These are phyloP conservation scores for Porites evermanni DNA, from an alignment of 92 coral and sea anemone species.

Conservation along the genomic window DNA sequence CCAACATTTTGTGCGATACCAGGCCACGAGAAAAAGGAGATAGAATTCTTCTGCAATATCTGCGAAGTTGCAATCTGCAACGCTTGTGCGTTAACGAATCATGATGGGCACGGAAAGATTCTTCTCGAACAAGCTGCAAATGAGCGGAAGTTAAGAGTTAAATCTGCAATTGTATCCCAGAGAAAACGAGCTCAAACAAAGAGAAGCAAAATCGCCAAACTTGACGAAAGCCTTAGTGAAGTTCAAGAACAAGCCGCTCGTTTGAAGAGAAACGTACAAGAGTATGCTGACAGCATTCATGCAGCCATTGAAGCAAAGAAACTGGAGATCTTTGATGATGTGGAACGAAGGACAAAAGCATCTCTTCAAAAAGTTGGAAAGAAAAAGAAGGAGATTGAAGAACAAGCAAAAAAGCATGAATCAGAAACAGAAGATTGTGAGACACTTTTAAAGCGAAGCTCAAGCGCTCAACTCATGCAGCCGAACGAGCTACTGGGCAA, in stretches of 20 bases:
- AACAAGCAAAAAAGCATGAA: neutral
- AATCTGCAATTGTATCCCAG: neutral
- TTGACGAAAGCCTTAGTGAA: neutral
- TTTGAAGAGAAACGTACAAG: neutral
- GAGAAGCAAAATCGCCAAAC: neutral
- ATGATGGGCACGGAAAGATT: neutral
- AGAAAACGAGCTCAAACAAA: neutral
- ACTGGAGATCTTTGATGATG: neutral
- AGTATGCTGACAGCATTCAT: neutral
- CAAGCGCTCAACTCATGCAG: neutral
- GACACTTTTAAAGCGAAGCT: neutral
- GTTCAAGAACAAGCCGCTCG: neutral
- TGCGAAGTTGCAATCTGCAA: neutral
- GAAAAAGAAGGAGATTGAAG: neutral
- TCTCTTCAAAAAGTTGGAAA: neutral
- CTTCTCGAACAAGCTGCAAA: neutral
- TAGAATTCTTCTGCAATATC: neutral
- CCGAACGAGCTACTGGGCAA: neutral
- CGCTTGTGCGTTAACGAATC: neutral
- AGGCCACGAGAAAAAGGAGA: neutral
- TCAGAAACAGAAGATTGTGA: neutral
- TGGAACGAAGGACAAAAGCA: neutral
- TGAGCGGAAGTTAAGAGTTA: neutral
- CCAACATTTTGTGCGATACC: neutral
- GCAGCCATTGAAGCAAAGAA: neutral